Evolutionary conservation across 2,888 invertebrate genomes (phyloP).

Genomic region (Brachylomia viminalis): DNA sequence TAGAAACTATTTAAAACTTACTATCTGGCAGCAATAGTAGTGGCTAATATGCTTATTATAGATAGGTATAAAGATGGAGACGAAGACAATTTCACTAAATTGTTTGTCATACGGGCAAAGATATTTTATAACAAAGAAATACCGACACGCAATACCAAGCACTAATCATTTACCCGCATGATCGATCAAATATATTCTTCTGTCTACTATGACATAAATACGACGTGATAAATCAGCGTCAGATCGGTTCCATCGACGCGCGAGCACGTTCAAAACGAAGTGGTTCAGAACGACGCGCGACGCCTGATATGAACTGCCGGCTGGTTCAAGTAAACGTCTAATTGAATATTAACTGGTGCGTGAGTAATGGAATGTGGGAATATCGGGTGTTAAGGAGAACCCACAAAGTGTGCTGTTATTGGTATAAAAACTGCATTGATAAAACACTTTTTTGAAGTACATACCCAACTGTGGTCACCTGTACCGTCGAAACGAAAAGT

Average conservation of each 20-base stretch:
- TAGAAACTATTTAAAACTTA: background rate
- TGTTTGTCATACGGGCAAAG: background rate
- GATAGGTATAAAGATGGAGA: background rate
- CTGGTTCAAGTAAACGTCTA: conserved; percentile 32
- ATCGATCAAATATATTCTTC: conserved; percentile 54
- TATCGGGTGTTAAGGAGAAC: conserved; percentile 20
- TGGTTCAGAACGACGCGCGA: conserved; percentile 22
- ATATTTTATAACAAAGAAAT: conserved; percentile 26
- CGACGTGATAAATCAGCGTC: conserved; percentile 51
- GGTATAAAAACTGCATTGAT: background rate
- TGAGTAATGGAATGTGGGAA: conserved; percentile 27
- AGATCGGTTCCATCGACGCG: conserved; percentile 44
- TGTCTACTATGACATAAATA: conserved; percentile 41
- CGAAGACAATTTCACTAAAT: background rate
- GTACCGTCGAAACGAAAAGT: background rate
- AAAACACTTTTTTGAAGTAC: background rate
- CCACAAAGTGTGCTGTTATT: no score
- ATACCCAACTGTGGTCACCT: background rate
- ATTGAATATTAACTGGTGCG: conserved; percentile 38
- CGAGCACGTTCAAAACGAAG: conserved; percentile 14
- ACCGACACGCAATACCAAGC: conserved; percentile 5
- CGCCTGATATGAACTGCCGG: conserved; percentile 43
- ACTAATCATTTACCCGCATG: conserved; percentile 32
- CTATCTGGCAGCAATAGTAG: background rate
- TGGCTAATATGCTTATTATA: background rate